Evolutionary conservation across 2,113 vertebrate species (phyloP), one percentile per base, ranked within the genome.

Genomic region (Pseudorhombus dupliciocellatus): DNA sequence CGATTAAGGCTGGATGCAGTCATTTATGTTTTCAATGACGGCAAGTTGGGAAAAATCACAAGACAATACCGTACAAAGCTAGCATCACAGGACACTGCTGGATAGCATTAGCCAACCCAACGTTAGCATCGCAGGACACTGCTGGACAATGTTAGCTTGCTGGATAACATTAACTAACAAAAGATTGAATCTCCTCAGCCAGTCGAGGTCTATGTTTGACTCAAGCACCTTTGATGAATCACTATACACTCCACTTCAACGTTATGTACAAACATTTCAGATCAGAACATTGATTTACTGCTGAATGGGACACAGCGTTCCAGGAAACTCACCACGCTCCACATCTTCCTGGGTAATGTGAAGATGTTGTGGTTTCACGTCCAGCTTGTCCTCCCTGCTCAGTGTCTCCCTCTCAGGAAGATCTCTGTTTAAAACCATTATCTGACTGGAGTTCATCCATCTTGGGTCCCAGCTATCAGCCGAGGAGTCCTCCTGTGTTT

Each of bases 371-470:
- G 64, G 60, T 73, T 80, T 83, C 62, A 21, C 53, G 77, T 89
- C 87, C 73, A 69, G 69, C 69, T 24, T 60, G 73, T 79, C 61
- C 75, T 82, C 56, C 74, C 85, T 90, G 88, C 1, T 24, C 64
- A 68, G 67, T 76, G 79, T 90, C 85, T 89, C 34, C 1, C 34
- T 24, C 70, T 55, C 60, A 11, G 73, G 79, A 78, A 83, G 54
- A 6, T 74, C 21, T 86, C 20, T 88, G 83, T 88, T 92, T 90
- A 74, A 80, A 88, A 44, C 25, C 66, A 44, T 84, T 86, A 91
- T 91, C 90, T 86, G 64, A 79, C 77, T 25, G 73, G 62, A 54
- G 69, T 69, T 71, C 64, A 52, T 88, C 73, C 84, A 88, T 88
- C 81, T 88, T 56, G 4, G 51, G 56, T 66, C 60, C 68, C 4